phyloP scores from a whole-genome alignment of 1,140 invertebrate species.

The Oedothorax gibbosus region DNA sequence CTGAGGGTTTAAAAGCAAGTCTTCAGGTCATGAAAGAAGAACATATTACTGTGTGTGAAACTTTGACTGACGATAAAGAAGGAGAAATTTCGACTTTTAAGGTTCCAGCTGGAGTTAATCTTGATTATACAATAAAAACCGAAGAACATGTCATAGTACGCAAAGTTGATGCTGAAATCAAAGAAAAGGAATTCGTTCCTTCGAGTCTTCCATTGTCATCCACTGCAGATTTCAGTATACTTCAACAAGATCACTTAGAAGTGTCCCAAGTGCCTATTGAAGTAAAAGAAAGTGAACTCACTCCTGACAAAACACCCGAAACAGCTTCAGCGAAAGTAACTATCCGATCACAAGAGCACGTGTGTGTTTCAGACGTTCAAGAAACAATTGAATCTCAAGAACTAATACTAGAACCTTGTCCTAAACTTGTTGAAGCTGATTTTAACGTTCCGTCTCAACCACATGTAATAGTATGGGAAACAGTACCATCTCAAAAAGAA shows the following conservation, averaged over 20 bases:
- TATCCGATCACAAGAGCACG: slow-evolving; percentile 53
- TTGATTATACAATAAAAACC: slow-evolving; percentile 55
- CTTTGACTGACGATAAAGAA: slow-evolving; percentile 62
- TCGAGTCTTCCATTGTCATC: slow-evolving; percentile 50
- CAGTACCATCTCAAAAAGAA: slow-evolving; percentile 56
- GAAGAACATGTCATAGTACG: slow-evolving; percentile 61
- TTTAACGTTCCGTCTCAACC: slow-evolving; percentile 50
- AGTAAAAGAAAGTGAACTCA: slow-evolving; percentile 58
- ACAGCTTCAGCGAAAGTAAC: slow-evolving; percentile 32
- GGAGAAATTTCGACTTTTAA: slow-evolving; percentile 57
- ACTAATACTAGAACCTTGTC: not conserved
- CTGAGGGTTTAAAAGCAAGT: slow-evolving; percentile 29
- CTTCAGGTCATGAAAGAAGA: slow-evolving; percentile 45
- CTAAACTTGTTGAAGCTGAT: slow-evolving; percentile 31
- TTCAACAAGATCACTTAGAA: slow-evolving; percentile 47
- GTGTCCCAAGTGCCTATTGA: slow-evolving; percentile 36
- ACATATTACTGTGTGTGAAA: slow-evolving; percentile 62
- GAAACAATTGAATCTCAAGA: slow-evolving; percentile 38
- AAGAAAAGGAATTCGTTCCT: slow-evolving; percentile 61
- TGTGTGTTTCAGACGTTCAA: slow-evolving; percentile 56
- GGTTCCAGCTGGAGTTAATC: slow-evolving; percentile 46
- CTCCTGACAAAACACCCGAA: slow-evolving; percentile 25
- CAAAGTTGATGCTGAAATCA: slow-evolving; percentile 61
- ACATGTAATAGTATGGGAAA: slow-evolving; percentile 60
- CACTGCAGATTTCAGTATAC: slow-evolving; percentile 51